Evolutionary conservation across 2,797 vertebrate species (phyloP), one percentile per base, ranked within the genome.

Genomic region (Ammospiza maritima): DNA sequence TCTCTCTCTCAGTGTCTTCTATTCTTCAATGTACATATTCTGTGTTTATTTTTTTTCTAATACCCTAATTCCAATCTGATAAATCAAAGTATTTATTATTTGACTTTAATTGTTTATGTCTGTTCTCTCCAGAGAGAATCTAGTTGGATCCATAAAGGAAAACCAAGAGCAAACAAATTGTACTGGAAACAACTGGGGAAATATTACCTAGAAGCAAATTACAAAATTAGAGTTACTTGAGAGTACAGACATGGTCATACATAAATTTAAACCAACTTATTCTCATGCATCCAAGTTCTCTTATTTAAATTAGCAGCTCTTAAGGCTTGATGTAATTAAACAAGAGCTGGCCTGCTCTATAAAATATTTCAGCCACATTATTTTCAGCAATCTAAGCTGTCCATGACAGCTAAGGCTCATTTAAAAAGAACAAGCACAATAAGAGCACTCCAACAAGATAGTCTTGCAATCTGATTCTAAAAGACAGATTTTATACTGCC

Each of bases 281-380:
- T 77, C 34, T 65, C 72, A 64, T 20, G 25, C 27, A 89, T 15
- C 18, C 54, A 58, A 32, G 54, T 69, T 67, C 18, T 58, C 61
- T 71, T 83, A 85, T 38, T 92, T 89, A 95, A 90, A 84, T n/a
- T 25, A 80, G 44, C 47, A 65, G 54, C 54, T 87, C 53, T 73
- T 48, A 79, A 85, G 57, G 71, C 20, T 58, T 75, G 16, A 77
- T 83, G 47, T 85, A 94, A 96, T 89, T 89, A 96, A 92, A 93
- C 8, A 19, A 80, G 65, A 71, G n/a, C 38, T 40, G 47, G 42
- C 51, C 69, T 94, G 72, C 78, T 90, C 90, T 80, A 83, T 27
- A 34, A 88, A 94, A 83, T 44, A 89, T 67, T 76, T 92, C 64
- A 89, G 53, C 10, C 38, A 57, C 0, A 0, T 89, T 70, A 80